Evolutionary conservation across 1,140 invertebrate genomes (phyloP).

Genomic region (Papilio polytes): DNA sequence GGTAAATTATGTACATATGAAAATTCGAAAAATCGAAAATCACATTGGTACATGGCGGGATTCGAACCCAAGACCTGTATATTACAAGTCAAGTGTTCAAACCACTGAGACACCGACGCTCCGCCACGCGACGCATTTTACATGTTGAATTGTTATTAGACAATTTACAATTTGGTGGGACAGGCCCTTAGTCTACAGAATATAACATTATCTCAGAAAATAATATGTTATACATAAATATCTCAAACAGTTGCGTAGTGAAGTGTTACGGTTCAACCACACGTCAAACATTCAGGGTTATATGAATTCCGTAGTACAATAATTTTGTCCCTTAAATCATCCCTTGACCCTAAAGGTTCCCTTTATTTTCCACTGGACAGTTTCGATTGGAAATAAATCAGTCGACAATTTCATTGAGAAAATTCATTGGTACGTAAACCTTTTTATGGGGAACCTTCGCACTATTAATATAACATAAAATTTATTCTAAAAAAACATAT

Average conservation of each 20-base stretch:
- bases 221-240: background rate
- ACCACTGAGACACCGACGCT: no score
- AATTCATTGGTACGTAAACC: conserved; percentile 28
- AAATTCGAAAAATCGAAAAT: no score
- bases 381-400: conserved; percentile 30
- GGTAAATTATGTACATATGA: no score
- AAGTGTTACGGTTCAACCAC: conserved; percentile 1
- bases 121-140: no score
- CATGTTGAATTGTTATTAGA: no score
- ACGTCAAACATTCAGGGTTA: conserved; percentile 11
- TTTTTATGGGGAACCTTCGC: conserved; percentile 10
- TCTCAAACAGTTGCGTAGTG: background rate
- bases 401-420: conserved; percentile 20
- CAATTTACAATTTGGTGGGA: no score
- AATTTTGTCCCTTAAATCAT: conserved; percentile 29
- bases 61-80: no score
- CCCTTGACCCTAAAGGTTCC: conserved; percentile 21
- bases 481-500: background rate
- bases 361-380: conserved; percentile 14
- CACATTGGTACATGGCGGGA: no score
- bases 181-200: no score
- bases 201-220: no score
- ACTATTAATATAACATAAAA: conserved; percentile 20
- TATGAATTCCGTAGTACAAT: conserved; percentile 14
- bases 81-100: no score